These are phyloP conservation scores for Sapayoa aenigma DNA, from an alignment of 2,113 vertebrate genomes.

Conservation along the genomic window DNA sequence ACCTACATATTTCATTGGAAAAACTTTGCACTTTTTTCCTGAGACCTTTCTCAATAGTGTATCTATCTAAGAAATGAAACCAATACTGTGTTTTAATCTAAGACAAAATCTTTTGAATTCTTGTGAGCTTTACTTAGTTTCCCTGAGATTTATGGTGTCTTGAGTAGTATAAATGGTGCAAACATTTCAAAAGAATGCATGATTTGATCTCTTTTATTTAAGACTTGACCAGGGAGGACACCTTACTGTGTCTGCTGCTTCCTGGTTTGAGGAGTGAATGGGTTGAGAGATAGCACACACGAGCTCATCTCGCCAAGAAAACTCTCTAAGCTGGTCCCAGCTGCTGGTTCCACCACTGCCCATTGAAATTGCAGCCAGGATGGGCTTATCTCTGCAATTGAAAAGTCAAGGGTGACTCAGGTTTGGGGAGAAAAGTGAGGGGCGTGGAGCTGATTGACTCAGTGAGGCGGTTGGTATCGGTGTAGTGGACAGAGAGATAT, in stretches of 20 bases:
- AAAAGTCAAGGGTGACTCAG: background rate
- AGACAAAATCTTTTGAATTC: background rate
- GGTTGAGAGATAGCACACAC: background rate
- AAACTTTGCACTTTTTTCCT: background rate
- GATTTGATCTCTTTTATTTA: background rate
- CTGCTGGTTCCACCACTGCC: background rate
- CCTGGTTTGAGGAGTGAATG: background rate
- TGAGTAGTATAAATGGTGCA: background rate
- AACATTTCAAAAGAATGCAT: background rate
- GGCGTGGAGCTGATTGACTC: background rate
- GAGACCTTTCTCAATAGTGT: background rate
- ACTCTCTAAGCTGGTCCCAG: background rate
- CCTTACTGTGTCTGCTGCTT: background rate
- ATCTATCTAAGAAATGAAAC: background rate
- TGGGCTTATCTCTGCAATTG: background rate
- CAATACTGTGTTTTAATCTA: background rate
- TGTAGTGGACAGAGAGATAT: background rate
- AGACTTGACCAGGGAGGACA: background rate
- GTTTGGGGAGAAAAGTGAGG: background rate
- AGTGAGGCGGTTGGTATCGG: accelerated
- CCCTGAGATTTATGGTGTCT: background rate
- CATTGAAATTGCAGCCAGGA: background rate
- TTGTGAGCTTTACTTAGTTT: background rate
- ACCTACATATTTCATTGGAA: background rate
- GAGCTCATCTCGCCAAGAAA: background rate